Conservation (phyloP, 2,797 vertebrate species). For the Salmo trutta region DNA sequence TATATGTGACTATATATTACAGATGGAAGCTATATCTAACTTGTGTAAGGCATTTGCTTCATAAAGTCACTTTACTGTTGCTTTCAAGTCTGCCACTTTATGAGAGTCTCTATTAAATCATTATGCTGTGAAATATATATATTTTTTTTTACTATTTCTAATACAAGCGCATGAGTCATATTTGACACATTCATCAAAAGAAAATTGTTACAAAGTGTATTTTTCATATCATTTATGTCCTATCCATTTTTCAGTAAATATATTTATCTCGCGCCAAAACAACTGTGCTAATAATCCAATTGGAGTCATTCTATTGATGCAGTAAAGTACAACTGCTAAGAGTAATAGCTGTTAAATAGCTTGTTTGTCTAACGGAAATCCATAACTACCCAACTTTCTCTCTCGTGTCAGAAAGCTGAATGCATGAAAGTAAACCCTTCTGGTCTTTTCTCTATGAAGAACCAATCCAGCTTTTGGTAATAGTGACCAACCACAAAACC, state of each 20-base stretch:
- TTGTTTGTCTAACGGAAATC: slow-evolving; percentile 57
- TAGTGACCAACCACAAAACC: slow-evolving; percentile 79
- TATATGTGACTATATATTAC: too few species aligned
- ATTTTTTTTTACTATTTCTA: background rate
- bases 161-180: background rate
- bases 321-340: slow-evolving; percentile 53
- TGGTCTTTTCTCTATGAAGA: slow-evolving; percentile 76
- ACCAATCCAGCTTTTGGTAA: slow-evolving; percentile 76
- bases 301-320: slow-evolving; percentile 58
- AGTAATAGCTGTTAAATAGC: slow-evolving; percentile 54
- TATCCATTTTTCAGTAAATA: background rate
- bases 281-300: slow-evolving; percentile 58
- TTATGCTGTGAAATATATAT: background rate
- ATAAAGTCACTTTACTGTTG: too few species aligned
- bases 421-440: slow-evolving; percentile 75
- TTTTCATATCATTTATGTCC: slow-evolving; percentile 19
- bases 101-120: too few species aligned
- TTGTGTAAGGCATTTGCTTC: too few species aligned
- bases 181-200: background rate
- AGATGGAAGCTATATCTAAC: too few species aligned
- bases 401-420: slow-evolving; percentile 65
- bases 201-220: slow-evolving; percentile 2
- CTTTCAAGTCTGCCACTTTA: slow-evolving; percentile 7
- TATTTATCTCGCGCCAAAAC: slow-evolving; percentile 33
- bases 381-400: slow-evolving; percentile 48